phyloP scores from a whole-genome alignment of 2,797 vertebrate species.

The Diglossa cyanea region DNA sequence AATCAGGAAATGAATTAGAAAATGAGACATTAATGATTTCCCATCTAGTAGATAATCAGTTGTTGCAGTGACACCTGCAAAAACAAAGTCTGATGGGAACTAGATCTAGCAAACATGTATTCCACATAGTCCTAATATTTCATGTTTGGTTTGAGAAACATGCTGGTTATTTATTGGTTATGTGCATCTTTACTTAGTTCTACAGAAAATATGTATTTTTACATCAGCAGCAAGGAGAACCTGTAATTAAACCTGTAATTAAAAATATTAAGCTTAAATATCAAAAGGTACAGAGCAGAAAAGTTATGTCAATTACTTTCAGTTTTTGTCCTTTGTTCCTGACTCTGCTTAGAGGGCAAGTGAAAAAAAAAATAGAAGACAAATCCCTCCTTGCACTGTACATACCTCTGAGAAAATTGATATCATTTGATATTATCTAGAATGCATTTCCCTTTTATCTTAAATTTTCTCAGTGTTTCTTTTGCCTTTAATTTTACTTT shows the following conservation, averaged over 20 bases:
- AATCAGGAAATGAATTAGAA: conserved; percentile 23
- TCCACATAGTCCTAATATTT: background rate
- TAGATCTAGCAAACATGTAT: background rate
- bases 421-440: background rate
- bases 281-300: background rate
- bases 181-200: background rate
- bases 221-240: background rate
- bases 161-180: fast-evolving
- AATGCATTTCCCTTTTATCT: background rate
- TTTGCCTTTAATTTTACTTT: background rate
- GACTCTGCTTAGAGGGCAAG: fast-evolving
- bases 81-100: background rate
- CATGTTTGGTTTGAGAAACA: background rate
- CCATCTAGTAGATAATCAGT: background rate
- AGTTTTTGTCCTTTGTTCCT: background rate
- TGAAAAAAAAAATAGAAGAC: background rate
- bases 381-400: background rate
- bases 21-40: conserved; percentile 17
- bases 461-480: background rate
- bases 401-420: background rate
- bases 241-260: background rate
- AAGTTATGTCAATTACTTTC: background rate
- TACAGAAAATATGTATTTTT: background rate
- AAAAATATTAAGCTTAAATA: background rate
- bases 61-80: background rate